Evolutionary conservation across 2,113 vertebrate genomes (phyloP), one percentile per base, ranked within the genome.

Genomic region (Perca schrenkii): DNA sequence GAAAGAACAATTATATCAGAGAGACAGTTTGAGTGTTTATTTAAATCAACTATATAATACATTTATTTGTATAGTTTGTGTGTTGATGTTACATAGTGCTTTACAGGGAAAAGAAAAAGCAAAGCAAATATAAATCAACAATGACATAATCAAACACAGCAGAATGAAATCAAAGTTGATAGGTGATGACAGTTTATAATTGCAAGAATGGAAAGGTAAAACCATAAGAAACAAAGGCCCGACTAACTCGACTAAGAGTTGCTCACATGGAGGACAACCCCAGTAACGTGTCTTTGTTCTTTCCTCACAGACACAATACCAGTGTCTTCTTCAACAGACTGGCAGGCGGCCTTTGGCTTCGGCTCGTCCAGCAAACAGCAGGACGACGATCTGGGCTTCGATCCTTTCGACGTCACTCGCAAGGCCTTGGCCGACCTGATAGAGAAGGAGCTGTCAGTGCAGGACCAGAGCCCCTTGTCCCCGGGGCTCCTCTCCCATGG

Each of bases 381-480:
- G 95, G 98, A 99, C 90, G 98, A 99, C 72, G 98, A 99, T 94
- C 96, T 99, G 86, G 98, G 98, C 88, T 99, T 99, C 86, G 98
- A 99, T 92, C 98, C 98, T n/a, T 99, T 99, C 72, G 98, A 99
- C 88, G 97, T 99, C 92, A 99, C 98, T 80, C 97, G 98, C 86
- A 99, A 99, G 95, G 98, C 98, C 93, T 96, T 99, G 95, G 98
- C 98, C 85, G 98, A 99, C 96, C 96, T 99, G 88, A 99, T 99
- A 76, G 98, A 99, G 95, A 99, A 99, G 94, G 98, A 99, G 95
- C 96, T 99, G 88, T 99, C 97, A 14, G 98, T 99, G 75, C 97
- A 98, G 95, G 98, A 99, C 92, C 97, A 89, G 77, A 84, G 86
- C 78, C 92, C 93, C 19, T 83, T 36, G 15, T 95, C 93, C 52